These are phyloP conservation scores for Orchestes rusci DNA, from an alignment of 2,888 invertebrate species.

Conservation along the genomic window DNA sequence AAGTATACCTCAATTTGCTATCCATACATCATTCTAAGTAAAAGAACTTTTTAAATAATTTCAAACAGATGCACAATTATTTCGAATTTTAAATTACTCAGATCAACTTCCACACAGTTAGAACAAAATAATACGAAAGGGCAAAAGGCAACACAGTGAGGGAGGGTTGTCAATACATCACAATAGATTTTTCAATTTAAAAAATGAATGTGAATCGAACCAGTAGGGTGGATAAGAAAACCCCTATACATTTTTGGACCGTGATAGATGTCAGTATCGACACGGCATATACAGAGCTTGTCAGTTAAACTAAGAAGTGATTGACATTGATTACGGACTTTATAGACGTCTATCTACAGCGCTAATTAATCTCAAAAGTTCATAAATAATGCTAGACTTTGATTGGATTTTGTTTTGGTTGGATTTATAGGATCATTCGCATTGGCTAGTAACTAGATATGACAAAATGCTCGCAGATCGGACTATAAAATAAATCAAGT, in stretches of 20 bases:
- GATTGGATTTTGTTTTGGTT: constrained; percentile 15
- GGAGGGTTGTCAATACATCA: constrained; percentile 27
- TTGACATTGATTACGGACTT: constrained; percentile 35
- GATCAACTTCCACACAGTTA: no score
- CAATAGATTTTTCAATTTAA: constrained; percentile 30
- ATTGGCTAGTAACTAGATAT: no score
- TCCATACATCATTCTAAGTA: no score
- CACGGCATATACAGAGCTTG: constrained; percentile 21
- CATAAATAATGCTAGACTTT: constrained; percentile 24
- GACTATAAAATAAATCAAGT: no score
- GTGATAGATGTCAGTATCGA: constrained; percentile 32
- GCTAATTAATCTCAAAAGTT: constrained; percentile 24
- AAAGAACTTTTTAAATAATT: no score
- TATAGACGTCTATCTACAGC: constrained; percentile 22
- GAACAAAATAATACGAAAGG: no score
- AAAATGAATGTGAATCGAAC: constrained; percentile 28
- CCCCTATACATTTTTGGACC: constrained; percentile 29
- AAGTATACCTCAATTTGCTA: no score
- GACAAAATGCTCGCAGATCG: no score
- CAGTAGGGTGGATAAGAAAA: constrained; percentile 29
- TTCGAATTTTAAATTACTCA: no score
- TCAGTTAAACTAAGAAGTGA: constrained; percentile 30
- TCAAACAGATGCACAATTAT: no score
- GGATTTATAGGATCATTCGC: no score
- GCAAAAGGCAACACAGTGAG: constrained; percentile 2